A percentile compares a stretch with the other conserved stretches of the same genome.
Conservation (phyloP, 2,113 vertebrate genomes). For the Vireo altiloquus region DNA sequence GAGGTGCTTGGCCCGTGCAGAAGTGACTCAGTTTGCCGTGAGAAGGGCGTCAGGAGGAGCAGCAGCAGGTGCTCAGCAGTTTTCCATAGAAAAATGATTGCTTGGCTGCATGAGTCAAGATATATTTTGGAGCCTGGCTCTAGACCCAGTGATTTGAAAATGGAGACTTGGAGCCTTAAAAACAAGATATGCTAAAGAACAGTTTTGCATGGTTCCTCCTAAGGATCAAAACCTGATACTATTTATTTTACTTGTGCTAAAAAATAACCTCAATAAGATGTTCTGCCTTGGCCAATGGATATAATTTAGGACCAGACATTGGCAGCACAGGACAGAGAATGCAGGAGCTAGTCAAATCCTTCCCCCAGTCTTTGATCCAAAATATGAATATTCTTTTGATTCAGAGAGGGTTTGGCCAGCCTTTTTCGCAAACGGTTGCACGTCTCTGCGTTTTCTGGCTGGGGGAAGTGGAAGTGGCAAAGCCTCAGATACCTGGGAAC, state of each 20-base stretch:
- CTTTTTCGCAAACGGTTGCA: constrained; percentile 24
- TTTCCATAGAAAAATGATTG: background rate
- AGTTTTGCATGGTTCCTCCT: background rate
- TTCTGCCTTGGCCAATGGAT: background rate
- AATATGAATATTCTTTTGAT: constrained; percentile 58
- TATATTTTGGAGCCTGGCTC: constrained; percentile 36
- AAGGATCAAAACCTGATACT: constrained; percentile 4
- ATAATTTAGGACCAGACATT: constrained; percentile 39
- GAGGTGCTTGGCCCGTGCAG: background rate
- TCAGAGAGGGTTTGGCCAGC: constrained; percentile 40
- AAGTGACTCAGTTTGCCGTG: background rate
- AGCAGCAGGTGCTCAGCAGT: constrained; percentile 19
- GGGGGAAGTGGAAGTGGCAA: constrained; percentile 53
- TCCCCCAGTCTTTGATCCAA: constrained; percentile 28
- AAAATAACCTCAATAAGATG: constrained; percentile 18
- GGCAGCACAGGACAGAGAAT: constrained; percentile 42
- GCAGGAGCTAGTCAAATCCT: constrained; percentile 50
- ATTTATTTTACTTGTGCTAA: constrained; percentile 42
- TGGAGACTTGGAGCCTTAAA: constrained; percentile 20
- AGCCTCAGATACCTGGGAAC: constrained; percentile 65
- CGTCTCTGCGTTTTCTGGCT: constrained; percentile 46
- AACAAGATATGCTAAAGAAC: constrained; percentile 34
- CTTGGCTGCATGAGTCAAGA: background rate
- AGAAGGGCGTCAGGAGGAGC: constrained; percentile 12
- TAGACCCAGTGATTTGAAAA: constrained; percentile 14